Evolutionary conservation across 2,113 vertebrate genomes (phyloP).

Genomic region (Cyanistes caeruleus): DNA sequence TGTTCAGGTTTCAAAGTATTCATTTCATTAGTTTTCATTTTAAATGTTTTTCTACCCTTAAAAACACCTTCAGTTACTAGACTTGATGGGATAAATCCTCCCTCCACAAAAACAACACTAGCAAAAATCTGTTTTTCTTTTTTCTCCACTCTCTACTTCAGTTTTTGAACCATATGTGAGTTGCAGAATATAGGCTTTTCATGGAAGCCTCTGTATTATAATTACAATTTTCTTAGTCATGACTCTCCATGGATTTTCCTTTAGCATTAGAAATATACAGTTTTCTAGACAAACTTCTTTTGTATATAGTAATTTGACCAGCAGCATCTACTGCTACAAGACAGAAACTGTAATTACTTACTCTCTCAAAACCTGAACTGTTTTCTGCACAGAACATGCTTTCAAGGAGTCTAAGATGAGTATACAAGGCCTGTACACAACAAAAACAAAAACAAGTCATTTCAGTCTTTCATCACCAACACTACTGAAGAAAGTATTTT

Average conservation of each 20-base stretch:
- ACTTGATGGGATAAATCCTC: neutral
- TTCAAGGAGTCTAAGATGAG: conserved; percentile 95
- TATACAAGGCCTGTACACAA: conserved; percentile 87
- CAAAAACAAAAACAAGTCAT: neutral
- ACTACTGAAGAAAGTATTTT: neutral
- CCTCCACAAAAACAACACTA: neutral
- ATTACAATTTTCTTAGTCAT: neutral
- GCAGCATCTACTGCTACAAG: neutral
- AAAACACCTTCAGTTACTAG: neutral
- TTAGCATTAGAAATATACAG: neutral
- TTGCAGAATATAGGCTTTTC: neutral
- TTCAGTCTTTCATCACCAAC: neutral
- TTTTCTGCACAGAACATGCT: conserved; percentile 85
- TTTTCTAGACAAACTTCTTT: neutral
- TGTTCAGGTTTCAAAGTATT: neutral
- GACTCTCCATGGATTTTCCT: neutral
- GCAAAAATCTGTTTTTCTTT: neutral
- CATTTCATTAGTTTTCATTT: neutral
- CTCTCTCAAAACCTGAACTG: conserved; percentile 91
- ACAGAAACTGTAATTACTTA: conserved; percentile 76
- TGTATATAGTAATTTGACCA: neutral
- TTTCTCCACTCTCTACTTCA: neutral
- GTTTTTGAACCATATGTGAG: neutral
- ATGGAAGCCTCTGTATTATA: neutral
- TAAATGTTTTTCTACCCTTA: neutral